Evolutionary conservation across 1,140 invertebrate species (phyloP), one percentile per base, ranked within the genome.

Genomic region (Helicoverpa armigera): DNA sequence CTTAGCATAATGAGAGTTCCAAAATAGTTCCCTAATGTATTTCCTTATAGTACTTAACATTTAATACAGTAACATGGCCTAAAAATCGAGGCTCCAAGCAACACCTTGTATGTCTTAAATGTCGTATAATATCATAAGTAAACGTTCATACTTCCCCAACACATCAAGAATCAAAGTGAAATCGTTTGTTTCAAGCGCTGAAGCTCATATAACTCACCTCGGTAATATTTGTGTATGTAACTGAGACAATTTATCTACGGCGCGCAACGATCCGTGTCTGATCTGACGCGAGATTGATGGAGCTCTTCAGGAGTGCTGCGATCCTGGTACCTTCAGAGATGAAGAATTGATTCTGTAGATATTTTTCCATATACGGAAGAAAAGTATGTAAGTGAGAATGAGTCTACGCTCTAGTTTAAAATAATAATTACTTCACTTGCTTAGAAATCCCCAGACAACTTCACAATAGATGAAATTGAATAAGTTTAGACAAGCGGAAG

Each of bases 261-360:
- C 79, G 80, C 61, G 75, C 82, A 84, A 82, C 85, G 85, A 83
- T 83, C 61, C 79, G 73, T 81, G 63, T 83, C 80, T 79, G 83
- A 82, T 84, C 72, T 84, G 83, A 80, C 83, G 80, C 80, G 43
- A 82, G 83, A 82, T 84, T 74, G 76, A 84, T 84, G 78, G 76
- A 76, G 67, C 80, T 84, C 65, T 69, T 79, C 16, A 63, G 61
- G 58, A 79, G 56, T 84, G 81, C 58, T 83, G 79, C 58, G 43
- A 48, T 18, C 83, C 74, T 81, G 60, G 75, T 86, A 82, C 82
- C 81, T 78, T 31, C 4, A 43, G 70, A 35, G 53, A 73, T 73
- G 70, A 73, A 73, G 53, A 73, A 73, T 73, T 53, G 70, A 54
- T 54, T n/a, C 35, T 54, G 69, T 73, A 56, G 53, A 72, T 72